phyloP scores from a whole-genome alignment of 2,888 invertebrate species.

The Epiblema foenella region DNA sequence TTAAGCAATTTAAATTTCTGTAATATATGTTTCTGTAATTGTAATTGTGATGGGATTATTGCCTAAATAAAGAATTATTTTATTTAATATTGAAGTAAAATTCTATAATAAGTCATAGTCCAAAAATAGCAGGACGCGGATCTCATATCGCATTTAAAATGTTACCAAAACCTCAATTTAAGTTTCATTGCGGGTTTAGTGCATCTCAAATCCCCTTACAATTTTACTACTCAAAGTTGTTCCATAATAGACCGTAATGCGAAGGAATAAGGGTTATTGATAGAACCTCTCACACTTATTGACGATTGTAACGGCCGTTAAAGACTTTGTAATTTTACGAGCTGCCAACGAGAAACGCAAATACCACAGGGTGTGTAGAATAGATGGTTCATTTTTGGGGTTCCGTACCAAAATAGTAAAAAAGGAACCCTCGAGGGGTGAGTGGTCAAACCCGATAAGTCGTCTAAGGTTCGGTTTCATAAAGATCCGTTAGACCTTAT shows the following conservation, averaged over 20 bases:
- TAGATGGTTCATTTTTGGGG: constrained; percentile 10
- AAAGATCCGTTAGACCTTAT: no score
- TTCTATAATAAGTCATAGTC: no score
- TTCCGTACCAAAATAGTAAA: no score
- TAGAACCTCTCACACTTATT: constrained; percentile 25
- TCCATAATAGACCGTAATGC: constrained; percentile 10
- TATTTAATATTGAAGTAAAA: no score
- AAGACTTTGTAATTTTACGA: constrained; percentile 44
- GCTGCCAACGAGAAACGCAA: constrained; percentile 31
- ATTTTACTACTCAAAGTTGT: constrained; percentile 19
- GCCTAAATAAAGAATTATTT: no score
- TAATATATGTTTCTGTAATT: no score
- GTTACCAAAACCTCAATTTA: constrained; percentile 18
- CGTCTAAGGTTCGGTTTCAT: no score
- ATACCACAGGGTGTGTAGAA: constrained; percentile 14
- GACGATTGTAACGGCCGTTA: constrained; percentile 37
- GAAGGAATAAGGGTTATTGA: constrained; percentile 3
- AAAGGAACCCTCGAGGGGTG: no score
- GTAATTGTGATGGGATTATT: no score
- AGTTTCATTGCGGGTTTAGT: constrained; percentile 16
- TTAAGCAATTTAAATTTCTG: no score
- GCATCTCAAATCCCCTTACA: constrained; percentile 28
- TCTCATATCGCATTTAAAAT: neutral
- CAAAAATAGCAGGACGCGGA: neutral
- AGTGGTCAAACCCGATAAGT: no score